Percentiles rank a stretch among this genome's conserved stretches.
These are phyloP conservation scores for Rhinichthys osculus DNA, from an alignment of 2,797 vertebrate genomes.

Conservation along the genomic window DNA sequence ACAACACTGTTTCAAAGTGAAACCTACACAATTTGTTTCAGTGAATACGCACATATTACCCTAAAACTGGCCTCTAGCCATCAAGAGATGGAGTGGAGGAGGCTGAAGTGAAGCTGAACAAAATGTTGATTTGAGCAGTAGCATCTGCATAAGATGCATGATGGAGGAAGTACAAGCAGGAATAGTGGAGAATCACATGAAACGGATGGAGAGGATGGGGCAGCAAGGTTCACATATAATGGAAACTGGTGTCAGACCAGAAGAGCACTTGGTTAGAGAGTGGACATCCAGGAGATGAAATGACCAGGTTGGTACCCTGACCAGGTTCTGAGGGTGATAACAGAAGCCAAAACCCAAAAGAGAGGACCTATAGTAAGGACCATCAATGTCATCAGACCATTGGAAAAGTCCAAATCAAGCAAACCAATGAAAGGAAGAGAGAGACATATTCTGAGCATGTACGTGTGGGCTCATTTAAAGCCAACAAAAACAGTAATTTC, in stretches of 20 bases:
- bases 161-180: neutral
- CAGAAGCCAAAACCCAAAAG: neutral
- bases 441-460: neutral
- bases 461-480: neutral
- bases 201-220: neutral
- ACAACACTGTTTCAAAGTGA: too few species aligned
- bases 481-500: neutral
- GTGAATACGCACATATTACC: neutral
- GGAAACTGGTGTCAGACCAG: neutral
- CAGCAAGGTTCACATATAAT: neutral
- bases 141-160: neutral
- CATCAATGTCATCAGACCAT: neutral
- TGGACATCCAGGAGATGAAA: neutral
- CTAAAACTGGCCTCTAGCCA: neutral
- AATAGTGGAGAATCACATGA: neutral
- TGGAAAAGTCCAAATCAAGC: neutral
- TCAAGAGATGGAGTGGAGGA: neutral
- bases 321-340: neutral
- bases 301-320: neutral
- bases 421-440: neutral
- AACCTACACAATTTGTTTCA: too few species aligned
- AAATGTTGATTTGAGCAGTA: neutral
- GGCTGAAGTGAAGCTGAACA: neutral
- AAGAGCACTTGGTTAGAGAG: neutral
- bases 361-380: neutral